Conservation (phyloP, 2,797 vertebrate species). For the Mormyrops boulengeri region DNA sequence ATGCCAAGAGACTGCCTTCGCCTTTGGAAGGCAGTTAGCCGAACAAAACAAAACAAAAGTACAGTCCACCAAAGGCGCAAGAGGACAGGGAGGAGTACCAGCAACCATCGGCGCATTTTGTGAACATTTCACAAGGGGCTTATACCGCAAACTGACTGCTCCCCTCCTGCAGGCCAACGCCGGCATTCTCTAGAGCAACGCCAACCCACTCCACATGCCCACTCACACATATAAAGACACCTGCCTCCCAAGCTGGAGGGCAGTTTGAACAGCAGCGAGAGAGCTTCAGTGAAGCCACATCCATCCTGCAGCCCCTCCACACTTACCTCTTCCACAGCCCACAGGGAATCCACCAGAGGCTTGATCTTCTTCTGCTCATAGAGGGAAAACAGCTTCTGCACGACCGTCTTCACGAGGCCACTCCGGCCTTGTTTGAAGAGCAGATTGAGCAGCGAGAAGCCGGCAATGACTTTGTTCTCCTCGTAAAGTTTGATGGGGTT, state of each 20-base stretch:
- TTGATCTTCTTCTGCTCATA: slow-evolving; percentile 89
- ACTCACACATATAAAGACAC: not conserved
- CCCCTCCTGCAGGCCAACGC: not conserved
- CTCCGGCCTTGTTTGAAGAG: slow-evolving; percentile 90
- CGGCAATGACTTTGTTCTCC: slow-evolving; percentile 97
- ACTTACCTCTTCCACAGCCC: slow-evolving; percentile 97
- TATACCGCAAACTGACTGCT: not conserved
- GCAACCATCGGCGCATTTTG: not conserved
- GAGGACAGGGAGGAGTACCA: not conserved
- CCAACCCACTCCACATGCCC: not conserved
- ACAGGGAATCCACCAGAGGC: slow-evolving; percentile 90
- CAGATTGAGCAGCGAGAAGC: slow-evolving; percentile 92
- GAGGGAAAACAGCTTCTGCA: slow-evolving; percentile 82
- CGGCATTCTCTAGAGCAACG: not conserved
- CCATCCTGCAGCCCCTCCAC: not conserved
- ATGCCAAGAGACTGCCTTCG: not conserved
- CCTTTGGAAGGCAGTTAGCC: not conserved
- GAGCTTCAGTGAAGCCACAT: not conserved
- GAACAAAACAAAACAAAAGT: not conserved
- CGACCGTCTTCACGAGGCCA: slow-evolving; percentile 68
- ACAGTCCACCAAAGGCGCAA: not conserved
- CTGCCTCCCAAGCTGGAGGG: not conserved
- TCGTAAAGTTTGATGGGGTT: slow-evolving; percentile 99
- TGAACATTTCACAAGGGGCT: not conserved
- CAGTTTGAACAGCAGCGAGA: not conserved